phyloP scores from a whole-genome alignment of 2,888 invertebrate species.

The Gortyna flavago region DNA sequence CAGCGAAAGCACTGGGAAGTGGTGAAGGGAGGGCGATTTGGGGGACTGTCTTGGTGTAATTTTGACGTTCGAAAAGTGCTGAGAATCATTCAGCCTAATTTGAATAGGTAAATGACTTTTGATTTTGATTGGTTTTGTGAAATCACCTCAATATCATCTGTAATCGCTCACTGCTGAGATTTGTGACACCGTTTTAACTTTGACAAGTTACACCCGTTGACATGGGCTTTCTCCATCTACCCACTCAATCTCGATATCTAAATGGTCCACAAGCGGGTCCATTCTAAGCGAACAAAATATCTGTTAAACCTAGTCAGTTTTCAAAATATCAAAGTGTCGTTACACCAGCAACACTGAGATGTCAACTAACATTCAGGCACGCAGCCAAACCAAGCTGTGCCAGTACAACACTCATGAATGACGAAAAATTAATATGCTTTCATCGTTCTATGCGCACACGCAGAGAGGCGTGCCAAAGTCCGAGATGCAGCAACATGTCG shows the following conservation, averaged over 20 bases:
- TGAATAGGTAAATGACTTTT: not conserved
- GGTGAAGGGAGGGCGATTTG: too few species aligned
- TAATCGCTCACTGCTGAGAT: not conserved
- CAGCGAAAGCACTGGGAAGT: too few species aligned
- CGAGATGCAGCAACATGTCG: constrained; percentile 3
- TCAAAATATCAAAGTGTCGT: not conserved
- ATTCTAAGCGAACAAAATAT: not conserved
- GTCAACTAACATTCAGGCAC: constrained; percentile 50
- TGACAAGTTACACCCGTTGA: too few species aligned
- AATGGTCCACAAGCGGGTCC: not conserved
- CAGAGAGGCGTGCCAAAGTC: constrained; percentile 27
- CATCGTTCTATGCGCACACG: constrained; percentile 44
- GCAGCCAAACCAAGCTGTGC: constrained; percentile 56
- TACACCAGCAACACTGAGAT: constrained; percentile 14
- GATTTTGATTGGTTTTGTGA: not conserved
- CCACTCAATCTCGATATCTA: not conserved
- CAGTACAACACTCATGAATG: constrained; percentile 61
- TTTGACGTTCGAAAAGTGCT: not conserved
- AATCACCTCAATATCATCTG: not conserved
- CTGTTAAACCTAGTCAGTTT: constrained; percentile 1
- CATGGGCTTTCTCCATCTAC: too few species aligned
- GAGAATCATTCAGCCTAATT: not conserved
- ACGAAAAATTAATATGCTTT: constrained; percentile 63
- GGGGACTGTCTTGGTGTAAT: not conserved
- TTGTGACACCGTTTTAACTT: not conserved